Percentiles rank a stretch among this genome's conserved stretches.
Evolutionary conservation across 2,797 vertebrate genomes (phyloP).

Genomic region (Furcifer pardalis): DNA sequence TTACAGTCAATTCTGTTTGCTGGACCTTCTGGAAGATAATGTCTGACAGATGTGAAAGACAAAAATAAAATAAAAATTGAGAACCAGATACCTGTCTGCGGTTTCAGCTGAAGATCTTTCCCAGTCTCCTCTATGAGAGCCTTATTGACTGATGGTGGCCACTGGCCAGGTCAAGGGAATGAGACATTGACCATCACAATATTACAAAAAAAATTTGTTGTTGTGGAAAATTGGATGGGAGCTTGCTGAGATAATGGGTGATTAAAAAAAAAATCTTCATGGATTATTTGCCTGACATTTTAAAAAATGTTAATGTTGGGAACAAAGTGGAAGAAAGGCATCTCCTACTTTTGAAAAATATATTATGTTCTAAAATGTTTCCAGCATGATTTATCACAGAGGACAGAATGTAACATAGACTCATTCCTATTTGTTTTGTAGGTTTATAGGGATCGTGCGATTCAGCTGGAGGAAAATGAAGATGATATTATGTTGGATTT

Average conservation of each 20-base stretch:
- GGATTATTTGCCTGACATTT: neutral
- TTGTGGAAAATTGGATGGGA: neutral
- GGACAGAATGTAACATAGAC: neutral
- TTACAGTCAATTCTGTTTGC: neutral
- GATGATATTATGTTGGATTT: neutral
- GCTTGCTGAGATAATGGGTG: neutral
- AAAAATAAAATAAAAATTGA: too few species aligned
- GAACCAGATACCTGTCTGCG: neutral
- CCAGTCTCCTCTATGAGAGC: neutral
- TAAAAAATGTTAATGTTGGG: neutral
- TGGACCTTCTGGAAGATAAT: too few species aligned
- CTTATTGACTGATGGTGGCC: neutral
- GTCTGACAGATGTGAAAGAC: too few species aligned
- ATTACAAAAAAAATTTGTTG: neutral
- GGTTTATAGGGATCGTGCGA: neutral
- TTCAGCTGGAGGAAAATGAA: conserved; percentile 46
- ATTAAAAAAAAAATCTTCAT: neutral
- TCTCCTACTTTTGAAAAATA: neutral
- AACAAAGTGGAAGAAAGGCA: conserved; percentile 23
- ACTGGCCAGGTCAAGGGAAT: neutral
- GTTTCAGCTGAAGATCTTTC: neutral
- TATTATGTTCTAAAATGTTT: conserved; percentile 15
- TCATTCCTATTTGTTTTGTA: conserved; percentile 54
- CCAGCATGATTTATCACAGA: neutral
- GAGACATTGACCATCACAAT: neutral